phyloP scores from a whole-genome alignment of 2,888 invertebrate species.

The Mimachlamys varia region DNA sequence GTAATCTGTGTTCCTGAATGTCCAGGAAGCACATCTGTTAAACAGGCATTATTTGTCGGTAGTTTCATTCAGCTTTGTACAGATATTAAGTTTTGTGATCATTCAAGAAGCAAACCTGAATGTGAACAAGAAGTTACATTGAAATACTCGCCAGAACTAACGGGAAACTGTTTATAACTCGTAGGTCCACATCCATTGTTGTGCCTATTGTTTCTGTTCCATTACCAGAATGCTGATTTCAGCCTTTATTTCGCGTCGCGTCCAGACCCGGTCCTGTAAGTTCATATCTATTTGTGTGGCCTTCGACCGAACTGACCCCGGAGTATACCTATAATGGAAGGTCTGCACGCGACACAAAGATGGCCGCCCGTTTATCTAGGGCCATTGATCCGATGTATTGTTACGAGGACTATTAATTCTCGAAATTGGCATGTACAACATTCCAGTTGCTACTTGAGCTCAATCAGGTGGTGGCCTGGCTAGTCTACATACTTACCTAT shows the following conservation, averaged over 20 bases:
- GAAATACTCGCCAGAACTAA: not conserved
- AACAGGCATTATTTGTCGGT: not conserved
- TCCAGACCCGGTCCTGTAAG: not conserved
- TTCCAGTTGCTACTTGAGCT: not conserved
- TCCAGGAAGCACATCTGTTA: not conserved
- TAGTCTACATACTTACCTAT: constrained; percentile 3
- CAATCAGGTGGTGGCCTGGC: not conserved
- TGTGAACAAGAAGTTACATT: not conserved
- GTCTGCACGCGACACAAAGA: constrained; percentile 22
- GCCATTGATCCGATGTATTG: not conserved
- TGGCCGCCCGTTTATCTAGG: not conserved
- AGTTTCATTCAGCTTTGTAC: not conserved
- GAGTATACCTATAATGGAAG: not conserved
- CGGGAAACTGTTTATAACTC: not conserved
- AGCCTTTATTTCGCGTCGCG: not conserved
- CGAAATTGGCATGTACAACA: constrained; percentile 12
- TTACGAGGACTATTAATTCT: not conserved
- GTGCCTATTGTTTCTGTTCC: not conserved
- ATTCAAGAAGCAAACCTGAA: not conserved
- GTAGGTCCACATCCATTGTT: not conserved
- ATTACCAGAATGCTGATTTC: constrained; percentile 5
- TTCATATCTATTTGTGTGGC: constrained; percentile 13
- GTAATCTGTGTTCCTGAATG: not conserved
- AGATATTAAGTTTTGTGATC: not conserved
- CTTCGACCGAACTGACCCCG: constrained; percentile 21